phyloP scores from a whole-genome alignment of 2,888 invertebrate genomes.

The Eurytoma californica region DNA sequence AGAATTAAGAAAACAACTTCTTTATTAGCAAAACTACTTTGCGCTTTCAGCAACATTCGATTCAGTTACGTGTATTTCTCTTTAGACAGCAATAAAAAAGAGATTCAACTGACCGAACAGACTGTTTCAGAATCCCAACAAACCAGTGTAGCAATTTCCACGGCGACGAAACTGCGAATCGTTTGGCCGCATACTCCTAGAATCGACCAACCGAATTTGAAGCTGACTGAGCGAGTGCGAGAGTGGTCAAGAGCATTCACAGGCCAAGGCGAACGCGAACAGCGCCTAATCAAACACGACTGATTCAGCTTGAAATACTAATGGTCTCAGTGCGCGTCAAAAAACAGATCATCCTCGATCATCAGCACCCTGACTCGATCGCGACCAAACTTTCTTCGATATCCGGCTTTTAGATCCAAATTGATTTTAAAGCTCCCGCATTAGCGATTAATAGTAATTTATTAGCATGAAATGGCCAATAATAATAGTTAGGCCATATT shows the following conservation, averaged over 20 bases:
- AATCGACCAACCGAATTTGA: constrained; percentile 25
- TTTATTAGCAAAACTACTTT: no score
- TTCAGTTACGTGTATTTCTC: not conserved
- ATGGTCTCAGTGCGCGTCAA: constrained; percentile 24
- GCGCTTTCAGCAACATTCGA: no score
- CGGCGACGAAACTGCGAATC: constrained; percentile 10
- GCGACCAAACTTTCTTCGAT: constrained; percentile 35
- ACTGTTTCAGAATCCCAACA: not conserved
- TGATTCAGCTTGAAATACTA: constrained; percentile 51
- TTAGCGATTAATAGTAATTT: no score
- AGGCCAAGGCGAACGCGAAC: not conserved
- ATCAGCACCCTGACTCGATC: constrained; percentile 39
- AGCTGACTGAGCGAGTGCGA: constrained; percentile 3
- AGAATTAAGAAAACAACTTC: not conserved
- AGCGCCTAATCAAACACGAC: constrained; percentile 42
- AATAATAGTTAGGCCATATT: no score
- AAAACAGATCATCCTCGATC: constrained; percentile 36
- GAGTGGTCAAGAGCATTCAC: not conserved
- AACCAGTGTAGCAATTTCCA: constrained; percentile 18
- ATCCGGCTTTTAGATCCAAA: not conserved
- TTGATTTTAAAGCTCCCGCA: not conserved
- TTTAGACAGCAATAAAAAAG: constrained; percentile 14
- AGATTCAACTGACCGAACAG: not conserved
- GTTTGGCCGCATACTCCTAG: constrained; percentile 15
- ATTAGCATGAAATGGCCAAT: no score